Evolutionary conservation across 2,113 vertebrate species (phyloP).

Genomic region (Perca fluviatilis): DNA sequence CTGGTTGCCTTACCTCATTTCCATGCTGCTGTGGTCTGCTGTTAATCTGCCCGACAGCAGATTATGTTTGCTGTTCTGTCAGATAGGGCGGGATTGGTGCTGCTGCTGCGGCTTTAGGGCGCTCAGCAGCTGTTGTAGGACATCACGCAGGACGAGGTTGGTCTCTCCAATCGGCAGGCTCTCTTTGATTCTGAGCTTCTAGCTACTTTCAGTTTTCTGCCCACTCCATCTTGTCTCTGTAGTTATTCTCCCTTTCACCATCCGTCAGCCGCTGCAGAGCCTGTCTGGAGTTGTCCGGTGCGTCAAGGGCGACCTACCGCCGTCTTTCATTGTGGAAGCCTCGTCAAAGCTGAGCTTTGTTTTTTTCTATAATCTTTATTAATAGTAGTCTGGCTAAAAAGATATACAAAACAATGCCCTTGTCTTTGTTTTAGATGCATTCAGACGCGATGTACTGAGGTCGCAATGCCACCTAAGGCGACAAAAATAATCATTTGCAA

Average conservation of each 20-base stretch:
- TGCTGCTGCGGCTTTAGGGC: conserved; percentile 47
- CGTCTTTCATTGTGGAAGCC: background rate
- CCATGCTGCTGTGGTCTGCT: conserved; percentile 64
- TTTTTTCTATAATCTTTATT: background rate
- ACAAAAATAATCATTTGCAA: background rate
- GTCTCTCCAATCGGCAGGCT: background rate
- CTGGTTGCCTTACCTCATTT: conserved; percentile 74
- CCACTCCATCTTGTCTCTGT: too few relatives aligned
- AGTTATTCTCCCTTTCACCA: background rate
- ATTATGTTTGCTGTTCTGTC: conserved; percentile 67
- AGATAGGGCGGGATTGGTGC: conserved; percentile 40
- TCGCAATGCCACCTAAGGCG: background rate
- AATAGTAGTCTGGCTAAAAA: background rate
- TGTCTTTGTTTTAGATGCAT: background rate
- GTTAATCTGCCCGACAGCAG: conserved; percentile 78
- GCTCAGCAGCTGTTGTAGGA: conserved; percentile 49
- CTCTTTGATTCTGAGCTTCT: background rate
- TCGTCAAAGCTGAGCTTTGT: background rate
- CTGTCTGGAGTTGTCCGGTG: background rate
- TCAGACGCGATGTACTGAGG: background rate
- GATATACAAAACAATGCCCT: background rate
- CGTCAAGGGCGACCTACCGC: background rate
- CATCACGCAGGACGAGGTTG: background rate
- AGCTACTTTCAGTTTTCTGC: background rate
- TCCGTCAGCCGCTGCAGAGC: background rate